Base-by-base conservation (phyloP, 2,888 invertebrate species). In the Papilio elwesi region DNA sequence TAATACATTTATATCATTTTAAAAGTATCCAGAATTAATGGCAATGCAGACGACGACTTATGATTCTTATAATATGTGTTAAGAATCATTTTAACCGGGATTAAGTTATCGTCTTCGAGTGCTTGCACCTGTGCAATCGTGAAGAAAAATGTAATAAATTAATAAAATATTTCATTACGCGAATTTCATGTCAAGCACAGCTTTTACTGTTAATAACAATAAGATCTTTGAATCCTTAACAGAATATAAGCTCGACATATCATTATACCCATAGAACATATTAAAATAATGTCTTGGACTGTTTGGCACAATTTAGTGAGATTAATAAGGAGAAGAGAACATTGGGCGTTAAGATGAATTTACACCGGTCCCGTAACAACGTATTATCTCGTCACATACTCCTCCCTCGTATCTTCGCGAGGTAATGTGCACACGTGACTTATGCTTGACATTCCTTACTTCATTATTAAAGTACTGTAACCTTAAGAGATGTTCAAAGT, bases 271-370 rank as follows among this genome's bases (percentile, higher is more conserved):
- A 26, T 16, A 11, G 26, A 6, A 16, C 11, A 26, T 6, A 16
- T 55, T 26, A 55, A 16, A 55, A 55, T 26, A 55, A 55, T 26
- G 12, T 13, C 12, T 13, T 10, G 53, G 11, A 53, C 0, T 53
- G 9, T 53, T 53, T 53, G 15, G 53, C 82, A 87, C 90, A 89
- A 90, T 89, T 52, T 63, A 52, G 87, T 87, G 88, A 90, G 91
- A 92, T 90, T 92, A 88, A 92, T 90, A 90, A 83, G 77, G 65
- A 11, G 55, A 69, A 65, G 57, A 80, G 87, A 87, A 89, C 87
- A 91, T 90, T 86, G 86, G 88, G 90, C 85, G 87, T 88, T 84
- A 89, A 91, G 90, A 91, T 90, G 90, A 92, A 93, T 93, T 93
- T 92, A 91, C 91, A 89, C 91, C 85, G 85, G 86, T 84, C 87